Percentiles rank a stretch among this genome's conserved stretches.
phyloP scores from a whole-genome alignment of 2,888 invertebrate genomes.

The Xestia ashworthii region DNA sequence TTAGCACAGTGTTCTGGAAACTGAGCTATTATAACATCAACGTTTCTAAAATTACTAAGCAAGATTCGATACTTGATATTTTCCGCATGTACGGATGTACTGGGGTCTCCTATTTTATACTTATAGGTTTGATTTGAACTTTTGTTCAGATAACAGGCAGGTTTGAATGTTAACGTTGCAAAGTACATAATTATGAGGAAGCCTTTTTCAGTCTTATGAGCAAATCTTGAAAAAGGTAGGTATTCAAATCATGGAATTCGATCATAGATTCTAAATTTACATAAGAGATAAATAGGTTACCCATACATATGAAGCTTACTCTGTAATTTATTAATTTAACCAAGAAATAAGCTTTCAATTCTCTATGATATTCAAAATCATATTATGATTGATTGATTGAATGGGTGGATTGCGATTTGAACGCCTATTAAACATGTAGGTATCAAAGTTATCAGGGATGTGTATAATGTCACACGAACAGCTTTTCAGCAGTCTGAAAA shows the following conservation, averaged over 20 bases:
- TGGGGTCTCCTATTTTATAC: not conserved
- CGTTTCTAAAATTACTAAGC: constrained; percentile 58
- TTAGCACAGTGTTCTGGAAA: constrained; percentile 56
- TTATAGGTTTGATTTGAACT: not conserved
- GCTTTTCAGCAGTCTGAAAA: not conserved
- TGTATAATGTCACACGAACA: not conserved
- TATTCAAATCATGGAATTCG: not conserved
- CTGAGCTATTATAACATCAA: constrained; percentile 56
- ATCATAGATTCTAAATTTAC: too few relatives aligned
- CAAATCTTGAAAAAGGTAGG: not conserved
- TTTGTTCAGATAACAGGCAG: not conserved
- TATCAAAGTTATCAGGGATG: not conserved
- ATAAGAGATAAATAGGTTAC: not conserved
- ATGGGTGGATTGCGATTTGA: not conserved
- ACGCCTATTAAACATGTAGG: not conserved
- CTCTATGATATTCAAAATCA: not conserved
- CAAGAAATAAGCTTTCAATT: not conserved
- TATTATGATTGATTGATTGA: not conserved
- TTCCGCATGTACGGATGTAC: constrained; percentile 19
- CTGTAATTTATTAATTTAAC: not conserved
- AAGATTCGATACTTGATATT: constrained; percentile 43
- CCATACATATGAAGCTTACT: not conserved
- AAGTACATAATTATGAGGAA: not conserved
- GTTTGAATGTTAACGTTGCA: not conserved
- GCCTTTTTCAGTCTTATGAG: not conserved